These are phyloP conservation scores for Nephotettix cincticeps DNA, from an alignment of 1,140 invertebrate species.

Conservation along the genomic window DNA sequence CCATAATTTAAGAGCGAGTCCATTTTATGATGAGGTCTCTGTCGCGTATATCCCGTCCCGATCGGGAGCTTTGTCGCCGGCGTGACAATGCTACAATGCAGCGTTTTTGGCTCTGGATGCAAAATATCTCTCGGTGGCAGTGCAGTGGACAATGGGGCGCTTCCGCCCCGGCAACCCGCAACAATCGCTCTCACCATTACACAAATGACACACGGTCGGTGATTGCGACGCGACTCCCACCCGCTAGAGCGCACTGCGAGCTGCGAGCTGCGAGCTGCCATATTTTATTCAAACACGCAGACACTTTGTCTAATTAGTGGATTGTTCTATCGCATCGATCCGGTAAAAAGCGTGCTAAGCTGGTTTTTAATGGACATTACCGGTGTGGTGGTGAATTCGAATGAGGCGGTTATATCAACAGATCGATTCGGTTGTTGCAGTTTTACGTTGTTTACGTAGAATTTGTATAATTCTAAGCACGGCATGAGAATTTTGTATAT, in stretches of 20 bases:
- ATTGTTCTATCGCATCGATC: neutral
- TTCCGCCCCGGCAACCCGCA: constrained; percentile 23
- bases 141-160: constrained; percentile 13
- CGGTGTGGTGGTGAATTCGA: too few relatives aligned
- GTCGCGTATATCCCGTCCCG: neutral
- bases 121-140: constrained; percentile 16
- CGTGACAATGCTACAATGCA: constrained; percentile 1
- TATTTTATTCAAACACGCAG: constrained; percentile 7
- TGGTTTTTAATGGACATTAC: neutral
- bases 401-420: too few relatives aligned
- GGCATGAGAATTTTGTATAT: too few relatives aligned
- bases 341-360: neutral
- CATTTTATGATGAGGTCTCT: constrained; percentile 26
- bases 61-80: neutral
- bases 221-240: constrained; percentile 19
- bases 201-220: constrained; percentile 20
- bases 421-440: too few relatives aligned
- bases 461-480: too few relatives aligned
- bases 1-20: constrained; percentile 12
- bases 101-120: constrained; percentile 3
- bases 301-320: constrained; percentile 8
- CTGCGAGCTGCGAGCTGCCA: neutral
- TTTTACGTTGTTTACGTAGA: too few relatives aligned
- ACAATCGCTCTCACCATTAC: constrained; percentile 23
- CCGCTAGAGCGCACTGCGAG: neutral